These are phyloP conservation scores for Calcarius lapponicus DNA, from an alignment of 2,797 vertebrate species.

Conservation along the genomic window DNA sequence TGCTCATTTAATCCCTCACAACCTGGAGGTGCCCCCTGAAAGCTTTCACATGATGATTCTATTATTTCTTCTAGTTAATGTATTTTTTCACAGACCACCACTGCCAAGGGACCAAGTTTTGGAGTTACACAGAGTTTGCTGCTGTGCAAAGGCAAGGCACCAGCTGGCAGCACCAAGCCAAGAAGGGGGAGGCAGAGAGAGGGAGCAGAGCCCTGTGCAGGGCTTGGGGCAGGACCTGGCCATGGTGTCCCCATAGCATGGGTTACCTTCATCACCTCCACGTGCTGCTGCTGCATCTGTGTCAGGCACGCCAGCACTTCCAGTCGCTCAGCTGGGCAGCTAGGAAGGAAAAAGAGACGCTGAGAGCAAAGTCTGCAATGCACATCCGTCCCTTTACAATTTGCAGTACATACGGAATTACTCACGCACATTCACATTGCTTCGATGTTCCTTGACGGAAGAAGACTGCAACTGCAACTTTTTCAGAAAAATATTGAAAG, in stretches of 20 bases:
- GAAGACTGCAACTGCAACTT: background rate
- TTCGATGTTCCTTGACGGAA: rapidly evolving
- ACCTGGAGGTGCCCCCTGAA: background rate
- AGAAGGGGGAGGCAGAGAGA: background rate
- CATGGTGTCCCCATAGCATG: background rate
- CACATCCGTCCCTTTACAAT: background rate
- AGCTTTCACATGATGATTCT: background rate
- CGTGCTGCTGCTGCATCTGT: background rate
- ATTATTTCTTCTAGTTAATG: background rate
- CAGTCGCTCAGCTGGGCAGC: constrained; percentile 36
- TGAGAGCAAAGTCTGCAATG: background rate
- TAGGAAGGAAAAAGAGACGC: constrained; percentile 38
- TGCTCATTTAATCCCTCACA: background rate
- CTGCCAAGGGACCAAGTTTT: background rate
- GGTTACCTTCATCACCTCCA: constrained; percentile 75
- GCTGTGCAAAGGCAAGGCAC: background rate
- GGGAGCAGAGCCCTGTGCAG: background rate
- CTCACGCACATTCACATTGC: background rate
- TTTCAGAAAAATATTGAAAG: background rate
- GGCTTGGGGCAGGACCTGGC: background rate
- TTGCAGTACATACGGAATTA: background rate
- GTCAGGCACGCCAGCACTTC: constrained; percentile 54
- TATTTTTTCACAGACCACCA: background rate
- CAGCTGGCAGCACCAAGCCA: background rate
- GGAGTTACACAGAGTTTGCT: background rate